Conservation (phyloP, 2,113 vertebrate species). For the Monarcha castaneiventris region DNA sequence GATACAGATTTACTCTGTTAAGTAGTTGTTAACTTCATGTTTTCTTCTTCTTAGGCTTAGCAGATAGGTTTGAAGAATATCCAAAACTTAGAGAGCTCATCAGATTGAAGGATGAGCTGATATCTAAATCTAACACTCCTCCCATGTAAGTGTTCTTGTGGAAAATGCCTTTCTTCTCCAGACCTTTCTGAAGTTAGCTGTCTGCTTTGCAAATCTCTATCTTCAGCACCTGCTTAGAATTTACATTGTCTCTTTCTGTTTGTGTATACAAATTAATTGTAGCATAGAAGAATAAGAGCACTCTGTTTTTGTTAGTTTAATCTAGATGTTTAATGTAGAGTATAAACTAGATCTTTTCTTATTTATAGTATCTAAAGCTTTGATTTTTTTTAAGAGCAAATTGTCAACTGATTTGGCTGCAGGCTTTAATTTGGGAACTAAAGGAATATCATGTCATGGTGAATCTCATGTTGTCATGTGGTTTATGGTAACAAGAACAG, state of each 20-base stretch:
- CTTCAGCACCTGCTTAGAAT: slow-evolving; percentile 13
- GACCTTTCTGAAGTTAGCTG: slow-evolving; percentile 32
- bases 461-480: not conserved
- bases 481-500: not conserved
- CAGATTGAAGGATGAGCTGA: slow-evolving; percentile 94
- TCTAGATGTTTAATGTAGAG: not conserved
- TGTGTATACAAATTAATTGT: not conserved
- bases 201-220: slow-evolving; percentile 21
- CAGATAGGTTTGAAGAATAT: slow-evolving; percentile 98
- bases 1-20: not conserved
- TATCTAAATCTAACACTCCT: slow-evolving; percentile 93
- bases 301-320: not conserved
- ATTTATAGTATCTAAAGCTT: not conserved
- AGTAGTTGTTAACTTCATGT: slow-evolving; percentile 35
- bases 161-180: slow-evolving; percentile 47
- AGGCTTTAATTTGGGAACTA: not conserved
- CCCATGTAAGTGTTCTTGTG: slow-evolving; percentile 85
- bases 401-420: not conserved
- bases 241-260: slow-evolving; percentile 11
- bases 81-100: slow-evolving; percentile 97
- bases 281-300: not conserved
- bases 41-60: slow-evolving; percentile 82
- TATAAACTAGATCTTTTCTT: not conserved
- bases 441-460: not conserved
- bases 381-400: not conserved